Percentiles rank a stretch among this genome's conserved stretches.
Conservation (phyloP, 37 sponge, comb jelly and placozoan species). For the Dysidea cf. avara region DNA sequence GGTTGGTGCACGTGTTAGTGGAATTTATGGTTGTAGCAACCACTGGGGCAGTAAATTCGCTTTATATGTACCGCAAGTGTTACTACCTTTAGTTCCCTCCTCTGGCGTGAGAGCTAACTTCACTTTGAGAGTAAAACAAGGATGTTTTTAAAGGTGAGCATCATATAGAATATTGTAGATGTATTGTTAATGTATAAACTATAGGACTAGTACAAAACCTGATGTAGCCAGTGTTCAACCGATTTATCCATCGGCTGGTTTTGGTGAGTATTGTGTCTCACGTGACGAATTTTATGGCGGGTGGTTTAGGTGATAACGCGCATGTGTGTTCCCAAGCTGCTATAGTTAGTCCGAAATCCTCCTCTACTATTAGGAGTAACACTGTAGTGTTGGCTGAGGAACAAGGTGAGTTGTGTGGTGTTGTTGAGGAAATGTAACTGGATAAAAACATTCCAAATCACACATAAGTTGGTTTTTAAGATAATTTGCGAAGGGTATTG, state of each 20-base stretch:
- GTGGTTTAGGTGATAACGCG: not conserved
- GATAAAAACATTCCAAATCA: no score
- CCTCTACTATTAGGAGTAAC: constrained; percentile 35
- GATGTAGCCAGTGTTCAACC: constrained; percentile 79
- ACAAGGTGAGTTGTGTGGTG: constrained; percentile 65
- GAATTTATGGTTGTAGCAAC: no score
- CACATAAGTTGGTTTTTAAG: no score
- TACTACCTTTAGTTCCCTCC: constrained; percentile 57
- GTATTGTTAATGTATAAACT: not conserved
- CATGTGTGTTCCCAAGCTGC: constrained; percentile 59
- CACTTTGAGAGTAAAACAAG: constrained; percentile 53
- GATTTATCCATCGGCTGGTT: constrained; percentile 28
- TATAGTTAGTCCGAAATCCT: constrained; percentile 65
- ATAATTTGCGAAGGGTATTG: no score
- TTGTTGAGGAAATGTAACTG: no score
- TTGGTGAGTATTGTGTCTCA: not conserved
- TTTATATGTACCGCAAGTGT: constrained; percentile 69
- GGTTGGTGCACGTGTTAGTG: no score
- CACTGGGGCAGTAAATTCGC: no score
- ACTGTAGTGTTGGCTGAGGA: constrained; percentile 76
- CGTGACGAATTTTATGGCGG: not conserved
- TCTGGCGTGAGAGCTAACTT: constrained; percentile 71
- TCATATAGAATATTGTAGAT: not conserved
- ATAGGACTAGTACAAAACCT: no score
- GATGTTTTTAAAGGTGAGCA: constrained; percentile 70